Evolutionary conservation across 2,797 vertebrate species (phyloP).

Genomic region (Parambassis ranga): DNA sequence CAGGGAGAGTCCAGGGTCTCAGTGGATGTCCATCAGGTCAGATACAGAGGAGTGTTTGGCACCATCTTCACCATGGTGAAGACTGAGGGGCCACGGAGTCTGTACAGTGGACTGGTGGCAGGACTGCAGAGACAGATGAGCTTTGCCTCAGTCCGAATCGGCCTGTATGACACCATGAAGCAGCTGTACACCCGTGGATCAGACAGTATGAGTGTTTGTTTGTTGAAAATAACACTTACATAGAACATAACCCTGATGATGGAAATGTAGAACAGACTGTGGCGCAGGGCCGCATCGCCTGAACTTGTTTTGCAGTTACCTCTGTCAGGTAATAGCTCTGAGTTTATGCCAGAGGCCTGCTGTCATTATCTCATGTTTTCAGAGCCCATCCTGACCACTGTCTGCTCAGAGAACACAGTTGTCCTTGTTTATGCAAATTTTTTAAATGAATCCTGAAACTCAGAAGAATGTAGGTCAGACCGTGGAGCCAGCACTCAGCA

Average conservation of each 20-base stretch:
- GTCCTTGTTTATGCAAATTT: no score
- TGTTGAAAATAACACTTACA: no score
- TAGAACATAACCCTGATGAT: neutral
- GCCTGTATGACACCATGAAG: conserved; percentile 85
- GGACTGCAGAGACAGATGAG: conserved; percentile 85
- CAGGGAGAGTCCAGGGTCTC: conserved; percentile 76
- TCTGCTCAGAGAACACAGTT: no score
- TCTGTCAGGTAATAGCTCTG: neutral
- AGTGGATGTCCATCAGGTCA: conserved; percentile 24
- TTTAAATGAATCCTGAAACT: neutral
- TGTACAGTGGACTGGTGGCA: conserved; percentile 82
- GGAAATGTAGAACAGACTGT: neutral
- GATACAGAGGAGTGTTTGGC: conserved; percentile 81
- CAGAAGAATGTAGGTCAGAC: no score
- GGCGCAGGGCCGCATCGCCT: neutral
- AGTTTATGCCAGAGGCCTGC: neutral
- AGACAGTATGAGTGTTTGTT: conserved; percentile 64
- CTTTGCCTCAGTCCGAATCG: conserved; percentile 84
- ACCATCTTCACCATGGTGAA: conserved; percentile 82
- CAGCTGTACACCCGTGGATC: conserved; percentile 79
- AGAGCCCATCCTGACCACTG: no score
- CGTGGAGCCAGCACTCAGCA: no score
- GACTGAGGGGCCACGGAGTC: conserved; percentile 75
- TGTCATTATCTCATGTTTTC: no score
- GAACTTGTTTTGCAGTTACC: neutral